Evolutionary conservation across 2,888 invertebrate genomes (phyloP), one percentile per base, ranked within the genome.

Genomic region (Sinodicranocentrus sp.): DNA sequence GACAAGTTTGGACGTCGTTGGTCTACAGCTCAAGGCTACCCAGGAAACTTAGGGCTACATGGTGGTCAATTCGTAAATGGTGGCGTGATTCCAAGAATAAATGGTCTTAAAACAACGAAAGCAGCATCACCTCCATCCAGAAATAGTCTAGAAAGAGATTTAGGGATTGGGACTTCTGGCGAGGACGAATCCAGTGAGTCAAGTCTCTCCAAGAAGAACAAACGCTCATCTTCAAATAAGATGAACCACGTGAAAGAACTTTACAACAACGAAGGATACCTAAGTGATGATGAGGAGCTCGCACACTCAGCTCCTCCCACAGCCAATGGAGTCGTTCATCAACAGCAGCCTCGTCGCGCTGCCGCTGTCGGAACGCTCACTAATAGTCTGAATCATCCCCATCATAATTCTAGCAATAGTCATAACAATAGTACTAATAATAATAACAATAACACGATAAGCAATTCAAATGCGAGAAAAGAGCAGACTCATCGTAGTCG

Each of bases 131-230:
- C 88, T 0, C 88, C 87, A 5, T 87, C 87, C 0, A 59, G 88
- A 17, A 87, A 87, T 68, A 85, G 85, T 61, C 71, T 88, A 17
- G 91, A 91, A 63, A 95, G 95, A 90, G 96, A 96, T 90, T 91
- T 95, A 72, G 96, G 96, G 0, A 92, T 96, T 65, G 96, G 96
- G 26, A 96, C 96, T 0, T 95, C 95, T 0, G 95, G 95, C 15
- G 96, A 96, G 82, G 90, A 90, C 89, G 95, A 96, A 89, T 95
- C 95, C 0, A 95, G 95, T 86, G 95, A 96, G 90, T 94, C 94
- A 87, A 95, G 95, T 88, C 94, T 95, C 0, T 94, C 94, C 89
- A 94, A 94, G 89, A 89, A 89, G 80, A 87, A 88, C 63, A 87
- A 86, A 19, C 79, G 84, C 15, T 87, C 84, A 6, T 84, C 86